Evolutionary conservation across 2,888 invertebrate genomes (phyloP).

Genomic region (Aelia acuminata): DNA sequence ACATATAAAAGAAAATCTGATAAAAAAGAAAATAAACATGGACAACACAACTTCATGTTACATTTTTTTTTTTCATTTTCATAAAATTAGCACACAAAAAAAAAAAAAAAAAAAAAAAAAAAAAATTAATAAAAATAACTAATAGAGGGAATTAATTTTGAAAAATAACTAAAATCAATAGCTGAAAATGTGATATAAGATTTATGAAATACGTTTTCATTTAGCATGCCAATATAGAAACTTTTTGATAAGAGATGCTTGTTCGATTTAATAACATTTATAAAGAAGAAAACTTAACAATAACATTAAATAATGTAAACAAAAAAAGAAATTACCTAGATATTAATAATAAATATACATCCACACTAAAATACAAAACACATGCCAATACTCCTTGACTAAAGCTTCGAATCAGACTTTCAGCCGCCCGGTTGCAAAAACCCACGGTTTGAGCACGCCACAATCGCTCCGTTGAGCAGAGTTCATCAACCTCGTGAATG

Average conservation of each 20-base stretch:
- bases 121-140: background rate
- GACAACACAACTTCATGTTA: too few species aligned
- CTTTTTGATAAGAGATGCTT: background rate
- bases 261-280: background rate
- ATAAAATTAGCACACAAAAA: too few species aligned
- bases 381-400: background rate
- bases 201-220: background rate
- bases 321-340: background rate
- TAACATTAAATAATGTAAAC: background rate
- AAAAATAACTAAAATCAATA: background rate
- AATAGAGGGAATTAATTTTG: background rate
- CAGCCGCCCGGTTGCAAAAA: background rate
- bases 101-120: too few species aligned
- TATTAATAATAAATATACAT: conserved; percentile 14
- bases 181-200: background rate
- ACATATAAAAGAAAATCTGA: background rate
- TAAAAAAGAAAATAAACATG: background rate
- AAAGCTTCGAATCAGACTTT: conserved; percentile 14
- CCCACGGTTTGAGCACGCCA: background rate
- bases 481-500: background rate
- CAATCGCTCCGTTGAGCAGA: background rate
- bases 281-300: background rate
- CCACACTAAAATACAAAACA: background rate
- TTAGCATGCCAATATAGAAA: background rate
- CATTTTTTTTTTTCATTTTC: too few species aligned